Evolutionary conservation across 1,140 invertebrate genomes (phyloP), one percentile per base, ranked within the genome.

Genomic region (Drosophila nigromelanica): DNA sequence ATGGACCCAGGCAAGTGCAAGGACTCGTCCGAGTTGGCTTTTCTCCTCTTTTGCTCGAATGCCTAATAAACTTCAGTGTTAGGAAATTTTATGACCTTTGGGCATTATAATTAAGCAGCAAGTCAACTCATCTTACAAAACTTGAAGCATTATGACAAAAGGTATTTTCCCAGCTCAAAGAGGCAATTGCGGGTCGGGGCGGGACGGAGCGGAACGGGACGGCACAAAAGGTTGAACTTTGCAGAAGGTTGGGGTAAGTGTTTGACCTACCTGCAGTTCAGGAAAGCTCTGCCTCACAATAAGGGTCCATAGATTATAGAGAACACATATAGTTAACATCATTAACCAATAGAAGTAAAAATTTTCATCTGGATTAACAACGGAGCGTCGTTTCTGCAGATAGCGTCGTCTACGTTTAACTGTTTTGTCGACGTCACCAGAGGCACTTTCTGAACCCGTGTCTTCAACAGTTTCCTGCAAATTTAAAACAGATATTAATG

Each of bases 291-390:
- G 97, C 15, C 98, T 94, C 21, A 98, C 98, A 77, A 99, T 99
- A 30, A 98, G 93, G 8, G 98, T 97, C 98, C 98, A 99, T 24
- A 98, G 93, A 92, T 99, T 99, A 93, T 99, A 99, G 24, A 99
- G 94, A 71, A 99, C 96, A 90, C 97, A 97, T 51, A 95, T 90
- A 14, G 97, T 98, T 67, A 98, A 93, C 21, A 98, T 89, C 93
- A 97, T 96, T 66, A 99, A 93, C 98, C 98, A 99, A 90, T 97
- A 97, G 93, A 98, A 98, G 93, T 98, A 98, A 91, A 98, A 97
- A 91, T 97, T 98, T 75, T 97, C 97, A 92, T 99, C 98, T 0
- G 98, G 98, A 92, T 98, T 98, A 66, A 99, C 95, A 18, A 99
- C 98, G n/a, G 95, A 95, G 24, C 94, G 93, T n/a, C 96, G 95